Evolutionary conservation across 2,113 vertebrate genomes (phyloP).

Genomic region (Actenoides lindsayi): DNA sequence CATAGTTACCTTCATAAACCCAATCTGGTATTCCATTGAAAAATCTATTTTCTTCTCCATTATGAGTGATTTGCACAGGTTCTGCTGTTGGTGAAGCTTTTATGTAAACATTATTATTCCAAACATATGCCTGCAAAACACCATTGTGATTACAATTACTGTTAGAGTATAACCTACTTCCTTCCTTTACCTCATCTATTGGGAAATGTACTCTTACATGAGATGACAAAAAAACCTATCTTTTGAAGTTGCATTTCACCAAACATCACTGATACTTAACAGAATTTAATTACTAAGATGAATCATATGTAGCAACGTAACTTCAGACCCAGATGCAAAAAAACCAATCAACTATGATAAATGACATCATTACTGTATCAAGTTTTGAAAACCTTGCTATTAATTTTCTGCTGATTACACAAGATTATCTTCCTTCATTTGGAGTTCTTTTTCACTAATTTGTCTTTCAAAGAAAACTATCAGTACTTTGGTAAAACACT

Average conservation of each 20-base stretch:
- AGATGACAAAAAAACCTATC: neutral
- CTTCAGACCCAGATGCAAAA: neutral
- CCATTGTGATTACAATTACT: neutral
- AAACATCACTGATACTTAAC: neutral
- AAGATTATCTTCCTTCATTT: neutral
- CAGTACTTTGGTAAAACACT: neutral
- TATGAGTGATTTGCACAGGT: slow-evolving; percentile 78
- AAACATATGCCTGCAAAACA: slow-evolving; percentile 85
- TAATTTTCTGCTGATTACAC: neutral
- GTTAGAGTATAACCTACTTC: neutral
- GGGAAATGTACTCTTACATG: neutral
- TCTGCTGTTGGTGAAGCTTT: slow-evolving; percentile 72
- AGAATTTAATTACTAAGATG: neutral
- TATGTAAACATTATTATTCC: slow-evolving; percentile 87
- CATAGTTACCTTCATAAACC: slow-evolving; percentile 92
- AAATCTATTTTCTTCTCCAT: slow-evolving; percentile 86
- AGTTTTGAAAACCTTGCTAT: neutral
- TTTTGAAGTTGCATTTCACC: neutral
- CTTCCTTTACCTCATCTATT: neutral
- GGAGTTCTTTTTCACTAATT: neutral
- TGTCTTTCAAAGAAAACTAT: neutral
- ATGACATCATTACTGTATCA: neutral
- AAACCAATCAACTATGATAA: neutral
- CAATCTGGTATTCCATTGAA: slow-evolving; percentile 94
- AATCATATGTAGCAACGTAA: neutral